Evolutionary conservation across 1,140 invertebrate genomes (phyloP).

Genomic region (Ceratitis capitata): DNA sequence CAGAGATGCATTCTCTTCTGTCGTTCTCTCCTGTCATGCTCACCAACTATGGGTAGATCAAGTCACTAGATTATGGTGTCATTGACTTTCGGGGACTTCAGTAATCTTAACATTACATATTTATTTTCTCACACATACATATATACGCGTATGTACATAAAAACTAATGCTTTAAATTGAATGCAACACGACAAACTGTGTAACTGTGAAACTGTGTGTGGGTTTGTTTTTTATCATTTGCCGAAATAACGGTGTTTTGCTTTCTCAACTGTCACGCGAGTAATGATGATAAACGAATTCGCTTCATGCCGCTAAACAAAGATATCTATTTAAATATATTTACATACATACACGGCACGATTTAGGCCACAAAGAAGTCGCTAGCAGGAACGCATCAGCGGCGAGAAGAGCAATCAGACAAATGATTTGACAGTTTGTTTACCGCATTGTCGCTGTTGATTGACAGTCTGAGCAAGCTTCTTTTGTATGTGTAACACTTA

Average conservation of each 20-base stretch:
- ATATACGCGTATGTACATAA: background rate
- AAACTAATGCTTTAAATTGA: background rate
- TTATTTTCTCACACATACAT: too few species aligned
- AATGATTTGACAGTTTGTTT: constrained; percentile 11
- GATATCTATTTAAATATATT: background rate
- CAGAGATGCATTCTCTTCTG: too few species aligned
- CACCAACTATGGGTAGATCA: too few species aligned
- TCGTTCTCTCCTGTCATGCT: too few species aligned
- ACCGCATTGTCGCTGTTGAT: background rate
- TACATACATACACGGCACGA: background rate
- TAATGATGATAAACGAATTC: background rate
- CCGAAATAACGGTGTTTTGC: background rate
- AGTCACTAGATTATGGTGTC: too few species aligned
- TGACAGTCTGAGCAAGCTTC: background rate
- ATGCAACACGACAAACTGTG: background rate
- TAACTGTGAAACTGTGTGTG: too few species aligned
- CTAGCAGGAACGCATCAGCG: background rate
- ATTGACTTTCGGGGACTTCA: too few species aligned
- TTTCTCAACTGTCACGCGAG: background rate
- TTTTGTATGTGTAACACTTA: constrained; percentile 17
- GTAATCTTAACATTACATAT: too few species aligned
- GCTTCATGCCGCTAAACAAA: background rate
- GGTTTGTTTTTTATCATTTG: background rate
- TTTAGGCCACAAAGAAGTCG: background rate
- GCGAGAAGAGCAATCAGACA: background rate